A percentile compares a stretch with the other conserved stretches of the same genome.
Conservation (phyloP, 2,797 vertebrate genomes). For the Stomatorhinus walkeri region DNA sequence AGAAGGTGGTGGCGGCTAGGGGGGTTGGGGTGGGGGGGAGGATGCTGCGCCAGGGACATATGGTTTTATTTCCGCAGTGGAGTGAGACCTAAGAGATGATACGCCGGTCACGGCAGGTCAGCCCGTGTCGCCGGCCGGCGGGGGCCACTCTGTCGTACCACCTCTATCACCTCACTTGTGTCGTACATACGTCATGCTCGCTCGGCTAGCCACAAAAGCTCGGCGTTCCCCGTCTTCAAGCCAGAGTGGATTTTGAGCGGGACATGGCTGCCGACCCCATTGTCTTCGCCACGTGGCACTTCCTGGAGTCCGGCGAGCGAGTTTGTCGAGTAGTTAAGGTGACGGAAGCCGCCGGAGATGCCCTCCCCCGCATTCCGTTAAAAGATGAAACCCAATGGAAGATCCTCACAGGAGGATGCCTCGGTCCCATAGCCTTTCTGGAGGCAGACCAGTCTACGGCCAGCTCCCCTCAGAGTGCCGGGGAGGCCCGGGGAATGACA, state of each 20-base stretch:
- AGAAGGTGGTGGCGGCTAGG: not conserved
- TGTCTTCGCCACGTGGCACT: not conserved
- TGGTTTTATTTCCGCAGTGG: conserved; percentile 8
- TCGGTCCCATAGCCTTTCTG: conserved; percentile 27
- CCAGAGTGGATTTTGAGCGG: not conserved
- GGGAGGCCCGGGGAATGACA: conserved; percentile 73
- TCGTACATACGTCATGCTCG: not conserved
- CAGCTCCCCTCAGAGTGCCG: conserved; percentile 55
- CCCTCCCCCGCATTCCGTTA: not conserved
- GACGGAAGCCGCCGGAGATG: not conserved
- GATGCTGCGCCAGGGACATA: not conserved
- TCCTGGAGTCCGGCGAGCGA: not conserved
- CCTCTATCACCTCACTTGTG: not conserved
- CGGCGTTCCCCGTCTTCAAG: not conserved
- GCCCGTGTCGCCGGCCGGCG: not conserved
- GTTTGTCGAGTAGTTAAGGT: not conserved
- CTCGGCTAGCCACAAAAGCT: not conserved
- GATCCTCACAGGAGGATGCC: not conserved
- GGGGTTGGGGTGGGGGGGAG: not conserved
- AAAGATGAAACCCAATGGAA: not conserved
- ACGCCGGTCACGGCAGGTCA: not conserved
- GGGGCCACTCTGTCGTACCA: not conserved
- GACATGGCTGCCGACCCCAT: not conserved
- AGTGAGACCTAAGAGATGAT: conserved; percentile 3
- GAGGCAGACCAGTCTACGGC: conserved; percentile 38